Evolutionary conservation across 2,113 vertebrate species (phyloP).

Genomic region (Gallinago media): DNA sequence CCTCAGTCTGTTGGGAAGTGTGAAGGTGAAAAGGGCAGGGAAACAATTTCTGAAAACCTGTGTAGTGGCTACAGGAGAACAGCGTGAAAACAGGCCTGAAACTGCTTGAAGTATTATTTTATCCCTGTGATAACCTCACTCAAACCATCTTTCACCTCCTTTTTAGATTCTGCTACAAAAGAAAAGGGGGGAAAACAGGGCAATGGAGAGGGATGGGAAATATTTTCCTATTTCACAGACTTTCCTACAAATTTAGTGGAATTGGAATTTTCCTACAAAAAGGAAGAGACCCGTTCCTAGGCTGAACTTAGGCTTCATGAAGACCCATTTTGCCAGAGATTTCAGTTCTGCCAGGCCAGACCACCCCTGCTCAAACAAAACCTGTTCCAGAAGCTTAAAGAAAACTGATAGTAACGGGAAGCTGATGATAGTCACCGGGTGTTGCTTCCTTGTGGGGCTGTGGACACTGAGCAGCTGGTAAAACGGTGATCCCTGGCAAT

Average conservation of each 20-base stretch:
- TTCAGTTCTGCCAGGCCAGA: neutral
- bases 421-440: too few species aligned
- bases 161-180: neutral
- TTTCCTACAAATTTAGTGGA: neutral
- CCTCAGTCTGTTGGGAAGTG: neutral
- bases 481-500: neutral
- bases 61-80: neutral
- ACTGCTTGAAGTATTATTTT: neutral
- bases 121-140: neutral
- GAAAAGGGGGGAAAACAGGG: neutral
- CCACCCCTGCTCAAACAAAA: neutral
- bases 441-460: neutral
- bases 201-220: neutral
- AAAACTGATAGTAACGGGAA: neutral
- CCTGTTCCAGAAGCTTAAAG: neutral
- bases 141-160: neutral
- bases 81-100: neutral
- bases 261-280: neutral
- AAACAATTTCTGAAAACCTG: conserved; percentile 5
- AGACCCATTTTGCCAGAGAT: neutral
- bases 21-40: conserved; percentile 13
- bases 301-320: neutral
- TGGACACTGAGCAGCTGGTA: fast-evolving
- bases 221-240: neutral
- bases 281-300: fast-evolving